These are phyloP conservation scores for Drosophila kanekoi DNA, from an alignment of 2,888 invertebrate species.

Conservation along the genomic window DNA sequence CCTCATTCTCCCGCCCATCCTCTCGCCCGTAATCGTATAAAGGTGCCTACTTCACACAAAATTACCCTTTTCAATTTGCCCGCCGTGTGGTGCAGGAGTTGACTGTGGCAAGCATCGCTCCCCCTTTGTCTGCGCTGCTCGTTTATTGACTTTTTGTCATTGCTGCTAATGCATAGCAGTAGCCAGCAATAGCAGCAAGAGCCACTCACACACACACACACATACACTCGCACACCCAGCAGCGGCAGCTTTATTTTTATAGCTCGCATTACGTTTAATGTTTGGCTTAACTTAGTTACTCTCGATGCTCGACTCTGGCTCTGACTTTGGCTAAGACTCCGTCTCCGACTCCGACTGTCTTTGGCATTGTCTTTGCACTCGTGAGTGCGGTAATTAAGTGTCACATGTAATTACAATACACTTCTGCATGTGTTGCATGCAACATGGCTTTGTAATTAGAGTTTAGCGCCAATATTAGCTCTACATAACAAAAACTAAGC, in stretches of 20 bases:
- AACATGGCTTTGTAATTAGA: conserved; percentile 77
- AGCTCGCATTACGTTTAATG: conserved; percentile 76
- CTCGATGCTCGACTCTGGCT: conserved; percentile 52
- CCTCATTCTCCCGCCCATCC: conserved; percentile 3
- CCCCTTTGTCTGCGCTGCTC: conserved; percentile 39
- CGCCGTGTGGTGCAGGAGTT: conserved; percentile 24
- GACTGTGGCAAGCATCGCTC: conserved; percentile 20
- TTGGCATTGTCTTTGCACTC: conserved; percentile 42
- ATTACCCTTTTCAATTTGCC: conserved; percentile 82
- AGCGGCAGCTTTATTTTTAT: conserved; percentile 79
- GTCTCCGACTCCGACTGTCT: conserved; percentile 18
- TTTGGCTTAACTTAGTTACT: conserved; percentile 77
- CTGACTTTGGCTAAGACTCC: conserved; percentile 9
- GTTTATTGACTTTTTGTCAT: conserved; percentile 80
- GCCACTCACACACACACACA: conserved; percentile 28
- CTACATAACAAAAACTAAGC: conserved; percentile 19
- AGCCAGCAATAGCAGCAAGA: conserved; percentile 35
- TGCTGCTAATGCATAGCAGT: conserved; percentile 76
- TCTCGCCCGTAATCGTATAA: conserved; percentile 48
- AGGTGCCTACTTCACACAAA: conserved; percentile 82
- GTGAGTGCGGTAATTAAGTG: conserved; percentile 77
- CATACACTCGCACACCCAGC: conserved; percentile 25
- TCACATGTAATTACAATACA: conserved; percentile 81
- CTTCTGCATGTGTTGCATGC: conserved; percentile 72
- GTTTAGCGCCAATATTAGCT: conserved; percentile 67